These are phyloP conservation scores for Hypena proboscidalis DNA, from an alignment of 2,888 invertebrate species.

Conservation along the genomic window DNA sequence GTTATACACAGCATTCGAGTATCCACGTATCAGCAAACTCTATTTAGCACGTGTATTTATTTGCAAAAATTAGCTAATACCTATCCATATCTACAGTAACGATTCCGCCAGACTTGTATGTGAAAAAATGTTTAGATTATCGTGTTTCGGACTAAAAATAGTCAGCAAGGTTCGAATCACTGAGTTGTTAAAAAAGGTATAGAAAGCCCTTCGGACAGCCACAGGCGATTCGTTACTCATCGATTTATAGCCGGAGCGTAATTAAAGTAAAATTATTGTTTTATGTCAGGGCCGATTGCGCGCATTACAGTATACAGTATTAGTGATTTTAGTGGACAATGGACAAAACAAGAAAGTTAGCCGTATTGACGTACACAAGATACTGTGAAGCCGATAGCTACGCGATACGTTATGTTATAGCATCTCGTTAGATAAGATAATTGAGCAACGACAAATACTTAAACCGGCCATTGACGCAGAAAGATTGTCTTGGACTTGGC, in stretches of 20 bases:
- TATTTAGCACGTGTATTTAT: too few species aligned
- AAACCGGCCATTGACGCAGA: slow-evolving; percentile 34
- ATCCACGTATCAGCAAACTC: too few species aligned
- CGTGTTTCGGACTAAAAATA: slow-evolving; percentile 1
- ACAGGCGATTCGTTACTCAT: slow-evolving; percentile 15
- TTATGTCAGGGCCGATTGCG: slow-evolving; percentile 28
- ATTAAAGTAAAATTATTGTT: slow-evolving; percentile 32
- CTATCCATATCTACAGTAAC: too few species aligned
- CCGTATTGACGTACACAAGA: slow-evolving; percentile 22
- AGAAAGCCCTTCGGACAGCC: slow-evolving; percentile 1
- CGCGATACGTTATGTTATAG: slow-evolving; percentile 34
- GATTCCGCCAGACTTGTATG: neutral
- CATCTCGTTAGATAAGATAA: slow-evolving; percentile 40
- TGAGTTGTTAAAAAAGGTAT: slow-evolving; percentile 1
- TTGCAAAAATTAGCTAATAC: too few species aligned
- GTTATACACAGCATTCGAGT: too few species aligned
- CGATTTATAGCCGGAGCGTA: slow-evolving; percentile 21
- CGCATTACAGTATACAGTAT: slow-evolving; percentile 10
- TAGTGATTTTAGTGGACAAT: slow-evolving; percentile 14
- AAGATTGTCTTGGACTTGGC: neutral
- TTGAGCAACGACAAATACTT: slow-evolving; percentile 16
- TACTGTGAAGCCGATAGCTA: slow-evolving; percentile 19
- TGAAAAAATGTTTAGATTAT: neutral
- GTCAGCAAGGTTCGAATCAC: neutral
- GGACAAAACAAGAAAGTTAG: slow-evolving; percentile 24